Percentiles rank a stretch among this genome's conserved stretches.
These are phyloP conservation scores for Drosophila nigricruria DNA, from an alignment of 2,888 invertebrate species.

Conservation along the genomic window DNA sequence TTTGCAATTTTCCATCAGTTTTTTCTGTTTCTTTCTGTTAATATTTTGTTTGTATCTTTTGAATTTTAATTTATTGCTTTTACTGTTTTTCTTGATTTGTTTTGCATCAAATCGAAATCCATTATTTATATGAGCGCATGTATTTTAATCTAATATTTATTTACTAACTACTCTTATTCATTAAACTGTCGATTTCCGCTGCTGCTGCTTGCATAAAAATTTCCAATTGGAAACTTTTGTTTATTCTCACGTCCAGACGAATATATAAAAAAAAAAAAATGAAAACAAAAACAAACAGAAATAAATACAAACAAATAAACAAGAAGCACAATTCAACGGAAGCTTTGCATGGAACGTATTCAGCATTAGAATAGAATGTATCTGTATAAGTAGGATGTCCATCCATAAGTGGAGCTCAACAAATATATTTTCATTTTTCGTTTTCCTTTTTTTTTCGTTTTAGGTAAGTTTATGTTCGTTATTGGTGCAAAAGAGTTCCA, in stretches of 20 bases:
- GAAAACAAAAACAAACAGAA: slow-evolving; percentile 10
- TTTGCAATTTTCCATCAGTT: background rate
- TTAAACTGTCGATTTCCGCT: slow-evolving; percentile 34
- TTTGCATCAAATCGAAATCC: slow-evolving; percentile 17
- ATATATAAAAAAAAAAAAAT: slow-evolving; percentile 38
- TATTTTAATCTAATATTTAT: slow-evolving; percentile 44
- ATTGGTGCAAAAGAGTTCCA: slow-evolving; percentile 48
- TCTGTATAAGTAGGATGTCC: slow-evolving; percentile 11
- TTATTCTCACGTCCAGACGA: slow-evolving; percentile 40
- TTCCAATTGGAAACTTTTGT: slow-evolving; percentile 31
- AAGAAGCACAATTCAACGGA: slow-evolving; percentile 38
- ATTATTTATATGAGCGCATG: slow-evolving; percentile 31
- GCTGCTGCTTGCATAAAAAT: slow-evolving; percentile 17
- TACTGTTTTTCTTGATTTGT: slow-evolving; percentile 5
- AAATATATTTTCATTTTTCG: slow-evolving; percentile 39
- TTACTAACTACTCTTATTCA: slow-evolving; percentile 43
- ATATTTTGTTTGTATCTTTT: background rate
- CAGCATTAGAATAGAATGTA: slow-evolving; percentile 32
- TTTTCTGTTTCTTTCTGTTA: no score
- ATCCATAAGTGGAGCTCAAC: background rate
- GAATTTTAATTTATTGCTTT: background rate
- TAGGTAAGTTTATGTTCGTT: slow-evolving; percentile 77
- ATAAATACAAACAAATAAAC: slow-evolving; percentile 31
- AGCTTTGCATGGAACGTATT: slow-evolving; percentile 39
- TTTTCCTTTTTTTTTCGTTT: slow-evolving; percentile 58